Evolutionary conservation across 2,888 invertebrate genomes (phyloP).

Genomic region (Luperina testacea): DNA sequence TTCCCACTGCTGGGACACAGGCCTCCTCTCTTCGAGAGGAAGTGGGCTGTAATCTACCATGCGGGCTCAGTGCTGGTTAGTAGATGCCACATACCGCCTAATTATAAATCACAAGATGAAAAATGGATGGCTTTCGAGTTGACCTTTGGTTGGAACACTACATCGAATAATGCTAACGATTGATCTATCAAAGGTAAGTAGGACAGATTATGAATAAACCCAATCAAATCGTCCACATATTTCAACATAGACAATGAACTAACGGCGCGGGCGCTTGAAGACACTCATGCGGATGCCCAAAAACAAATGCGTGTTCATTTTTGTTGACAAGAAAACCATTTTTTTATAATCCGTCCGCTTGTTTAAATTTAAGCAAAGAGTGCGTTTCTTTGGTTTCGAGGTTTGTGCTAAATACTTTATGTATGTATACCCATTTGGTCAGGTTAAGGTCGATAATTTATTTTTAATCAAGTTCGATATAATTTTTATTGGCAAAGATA

Average conservation of each 20-base stretch:
- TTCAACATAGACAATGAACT: not conserved
- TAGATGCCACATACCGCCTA: not conserved
- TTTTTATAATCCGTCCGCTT: slow-evolving; percentile 5
- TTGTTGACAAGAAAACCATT: slow-evolving; percentile 1
- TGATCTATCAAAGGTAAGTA: slow-evolving; percentile 4
- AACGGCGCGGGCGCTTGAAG: not conserved
- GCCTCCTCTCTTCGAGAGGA: too few relatives aligned
- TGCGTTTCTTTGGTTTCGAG: slow-evolving; percentile 19
- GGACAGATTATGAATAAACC: not conserved
- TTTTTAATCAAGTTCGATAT: slow-evolving; percentile 36
- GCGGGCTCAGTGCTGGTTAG: too few relatives aligned
- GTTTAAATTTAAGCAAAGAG: slow-evolving; percentile 35
- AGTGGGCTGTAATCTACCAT: too few relatives aligned
- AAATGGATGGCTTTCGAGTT: not conserved
- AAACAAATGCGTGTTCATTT: slow-evolving; percentile 4
- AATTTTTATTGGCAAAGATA: slow-evolving; percentile 36
- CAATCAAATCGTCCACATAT: not conserved
- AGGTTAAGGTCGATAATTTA: slow-evolving; percentile 44
- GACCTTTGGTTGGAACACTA: not conserved
- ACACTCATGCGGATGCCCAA: not conserved
- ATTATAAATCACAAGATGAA: not conserved
- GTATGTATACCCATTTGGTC: slow-evolving; percentile 14
- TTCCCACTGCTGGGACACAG: too few relatives aligned
- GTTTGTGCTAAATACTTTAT: slow-evolving; percentile 48
- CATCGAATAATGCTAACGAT: not conserved